Percentiles rank a stretch among this genome's conserved stretches.
Conservation (phyloP, 2,888 invertebrate genomes). For the Drosophila conformis region DNA sequence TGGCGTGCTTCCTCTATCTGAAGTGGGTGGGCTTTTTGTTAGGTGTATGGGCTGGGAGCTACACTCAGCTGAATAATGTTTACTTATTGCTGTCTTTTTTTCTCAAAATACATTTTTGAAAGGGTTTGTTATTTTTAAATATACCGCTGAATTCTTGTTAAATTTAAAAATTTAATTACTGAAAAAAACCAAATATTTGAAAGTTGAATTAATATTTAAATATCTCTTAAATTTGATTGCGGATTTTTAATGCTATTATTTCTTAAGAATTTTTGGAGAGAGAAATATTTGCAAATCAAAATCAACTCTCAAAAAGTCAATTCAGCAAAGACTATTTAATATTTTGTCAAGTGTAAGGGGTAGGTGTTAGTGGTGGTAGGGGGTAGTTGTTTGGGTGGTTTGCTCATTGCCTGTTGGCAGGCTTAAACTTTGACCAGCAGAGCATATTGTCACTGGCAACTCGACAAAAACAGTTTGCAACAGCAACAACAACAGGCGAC, state of each 20-base stretch:
- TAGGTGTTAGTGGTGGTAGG: constrained; percentile 2
- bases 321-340: neutral
- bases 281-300: neutral
- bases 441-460: constrained; percentile 67
- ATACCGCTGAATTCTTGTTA: neutral
- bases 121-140: neutral
- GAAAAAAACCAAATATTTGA: neutral
- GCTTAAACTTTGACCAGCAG: constrained; percentile 68
- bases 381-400: neutral
- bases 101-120: neutral
- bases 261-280: too few species aligned
- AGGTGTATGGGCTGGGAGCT: neutral
- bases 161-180: neutral
- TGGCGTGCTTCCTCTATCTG: constrained; percentile 55
- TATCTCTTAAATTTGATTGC: neutral
- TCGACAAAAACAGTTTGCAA: constrained; percentile 45
- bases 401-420: constrained; percentile 25
- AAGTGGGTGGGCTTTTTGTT: constrained; percentile 8
- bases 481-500: constrained; percentile 57
- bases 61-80: neutral
- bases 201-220: neutral
- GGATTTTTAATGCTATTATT: too few species aligned
- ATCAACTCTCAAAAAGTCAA: neutral
- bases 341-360: constrained; percentile 12
- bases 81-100: neutral